Evolutionary conservation across 1,140 invertebrate genomes (phyloP).

Genomic region (Rhyacophila brunnea): DNA sequence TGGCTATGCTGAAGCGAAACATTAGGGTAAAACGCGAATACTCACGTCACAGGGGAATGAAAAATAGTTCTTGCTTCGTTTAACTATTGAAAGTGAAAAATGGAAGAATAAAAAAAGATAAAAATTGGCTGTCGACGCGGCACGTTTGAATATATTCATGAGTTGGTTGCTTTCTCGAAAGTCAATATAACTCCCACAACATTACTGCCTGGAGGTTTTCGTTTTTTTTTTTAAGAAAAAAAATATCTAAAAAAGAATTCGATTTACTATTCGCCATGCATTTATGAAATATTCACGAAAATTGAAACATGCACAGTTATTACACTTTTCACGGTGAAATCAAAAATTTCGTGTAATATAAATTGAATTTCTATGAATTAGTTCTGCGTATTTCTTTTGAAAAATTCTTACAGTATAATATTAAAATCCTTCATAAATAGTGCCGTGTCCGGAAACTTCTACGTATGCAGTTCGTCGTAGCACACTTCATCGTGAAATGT

Average conservation of each 20-base stretch:
- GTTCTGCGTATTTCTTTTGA: no score
- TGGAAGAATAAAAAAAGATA: constrained; percentile 31
- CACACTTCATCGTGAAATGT: no score
- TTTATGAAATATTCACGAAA: neutral
- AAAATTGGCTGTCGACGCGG: constrained; percentile 32
- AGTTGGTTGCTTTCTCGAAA: constrained; percentile 19
- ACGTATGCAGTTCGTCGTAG: no score
- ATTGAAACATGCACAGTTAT: neutral
- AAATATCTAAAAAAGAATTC: neutral
- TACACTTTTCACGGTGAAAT: no score
- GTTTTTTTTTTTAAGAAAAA: neutral
- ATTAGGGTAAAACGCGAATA: no score
- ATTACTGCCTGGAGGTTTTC: constrained; percentile 10
- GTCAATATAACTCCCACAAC: constrained; percentile 26
- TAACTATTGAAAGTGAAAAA: constrained; percentile 35
- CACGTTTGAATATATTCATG: constrained; percentile 36
- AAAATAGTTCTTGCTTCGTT: constrained; percentile 33
- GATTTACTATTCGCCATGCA: neutral
- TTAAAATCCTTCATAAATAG: no score
- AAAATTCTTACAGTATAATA: no score
- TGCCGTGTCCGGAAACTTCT: no score
- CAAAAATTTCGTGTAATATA: no score
- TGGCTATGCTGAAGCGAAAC: no score
- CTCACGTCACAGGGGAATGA: constrained; percentile 10
- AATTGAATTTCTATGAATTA: no score